Percentiles rank a stretch among this genome's conserved stretches.
phyloP scores from a whole-genome alignment of 2,797 vertebrate genomes.

The Amniataba percoides region DNA sequence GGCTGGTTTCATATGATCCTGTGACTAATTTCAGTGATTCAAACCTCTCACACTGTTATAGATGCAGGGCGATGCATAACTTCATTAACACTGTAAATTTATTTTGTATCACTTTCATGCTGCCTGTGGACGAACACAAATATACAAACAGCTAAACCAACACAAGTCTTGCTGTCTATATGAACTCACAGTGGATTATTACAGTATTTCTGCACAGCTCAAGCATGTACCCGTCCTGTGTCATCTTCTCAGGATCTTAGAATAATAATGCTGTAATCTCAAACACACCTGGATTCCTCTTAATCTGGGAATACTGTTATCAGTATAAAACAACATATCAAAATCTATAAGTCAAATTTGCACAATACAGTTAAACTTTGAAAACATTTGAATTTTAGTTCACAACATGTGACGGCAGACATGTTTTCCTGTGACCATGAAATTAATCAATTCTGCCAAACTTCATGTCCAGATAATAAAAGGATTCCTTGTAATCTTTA shows the following conservation, averaged over 20 bases:
- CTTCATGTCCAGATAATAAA: neutral
- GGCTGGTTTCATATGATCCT: conserved; percentile 38
- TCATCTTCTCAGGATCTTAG: neutral
- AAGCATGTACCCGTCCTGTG: neutral
- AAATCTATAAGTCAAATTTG: neutral
- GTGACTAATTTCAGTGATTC: conserved; percentile 26
- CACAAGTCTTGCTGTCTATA: neutral
- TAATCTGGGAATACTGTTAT: neutral
- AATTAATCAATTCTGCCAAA: neutral
- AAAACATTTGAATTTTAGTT: neutral
- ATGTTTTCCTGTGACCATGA: neutral
- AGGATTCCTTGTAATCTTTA: neutral
- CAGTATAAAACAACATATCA: neutral
- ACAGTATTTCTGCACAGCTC: neutral
- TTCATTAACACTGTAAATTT: conserved; percentile 14
- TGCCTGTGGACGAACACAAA: neutral
- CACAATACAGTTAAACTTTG: neutral
- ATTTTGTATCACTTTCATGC: neutral
- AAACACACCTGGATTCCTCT: neutral
- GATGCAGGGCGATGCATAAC: neutral
- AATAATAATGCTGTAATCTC: neutral
- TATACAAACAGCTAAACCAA: neutral
- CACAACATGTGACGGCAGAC: neutral
- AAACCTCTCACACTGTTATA: neutral
- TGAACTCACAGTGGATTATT: neutral